phyloP scores from a whole-genome alignment of 2,797 vertebrate species.

The Atherinosoma microstoma region DNA sequence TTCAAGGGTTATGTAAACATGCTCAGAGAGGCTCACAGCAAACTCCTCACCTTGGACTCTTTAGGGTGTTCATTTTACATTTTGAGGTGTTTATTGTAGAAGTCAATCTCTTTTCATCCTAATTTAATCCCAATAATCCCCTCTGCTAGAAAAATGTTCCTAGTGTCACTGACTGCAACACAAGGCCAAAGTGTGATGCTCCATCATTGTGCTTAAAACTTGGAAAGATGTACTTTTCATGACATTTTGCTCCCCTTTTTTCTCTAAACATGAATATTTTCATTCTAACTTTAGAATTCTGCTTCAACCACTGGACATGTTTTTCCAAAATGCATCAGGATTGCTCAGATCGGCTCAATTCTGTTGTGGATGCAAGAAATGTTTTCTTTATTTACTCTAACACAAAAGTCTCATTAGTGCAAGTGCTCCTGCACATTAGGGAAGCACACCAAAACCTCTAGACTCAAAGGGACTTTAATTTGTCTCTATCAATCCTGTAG shows the following conservation, averaged over 20 bases:
- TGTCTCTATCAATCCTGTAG: not conserved
- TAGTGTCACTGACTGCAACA: not conserved
- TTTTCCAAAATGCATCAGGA: not conserved
- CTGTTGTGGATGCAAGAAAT: no score
- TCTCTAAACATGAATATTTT: not conserved
- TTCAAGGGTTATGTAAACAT: no score
- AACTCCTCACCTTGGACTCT: not conserved
- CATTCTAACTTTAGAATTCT: not conserved
- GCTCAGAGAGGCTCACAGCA: not conserved
- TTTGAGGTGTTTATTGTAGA: not conserved
- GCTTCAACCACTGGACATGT: not conserved
- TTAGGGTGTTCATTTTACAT: not conserved
- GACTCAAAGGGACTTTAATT: not conserved
- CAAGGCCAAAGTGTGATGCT: not conserved
- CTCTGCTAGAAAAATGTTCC: not conserved
- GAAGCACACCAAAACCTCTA: not conserved
- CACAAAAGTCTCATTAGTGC: not conserved
- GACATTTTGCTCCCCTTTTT: not conserved
- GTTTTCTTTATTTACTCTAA: not conserved
- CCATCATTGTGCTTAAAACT: not conserved
- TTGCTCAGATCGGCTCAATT: not conserved
- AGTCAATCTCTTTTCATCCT: not conserved
- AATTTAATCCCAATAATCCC: not conserved
- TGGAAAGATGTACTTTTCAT: not conserved
- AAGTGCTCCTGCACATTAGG: not conserved